Conservation (phyloP, 2,888 invertebrate genomes). For the Piscicola geometra region DNA sequence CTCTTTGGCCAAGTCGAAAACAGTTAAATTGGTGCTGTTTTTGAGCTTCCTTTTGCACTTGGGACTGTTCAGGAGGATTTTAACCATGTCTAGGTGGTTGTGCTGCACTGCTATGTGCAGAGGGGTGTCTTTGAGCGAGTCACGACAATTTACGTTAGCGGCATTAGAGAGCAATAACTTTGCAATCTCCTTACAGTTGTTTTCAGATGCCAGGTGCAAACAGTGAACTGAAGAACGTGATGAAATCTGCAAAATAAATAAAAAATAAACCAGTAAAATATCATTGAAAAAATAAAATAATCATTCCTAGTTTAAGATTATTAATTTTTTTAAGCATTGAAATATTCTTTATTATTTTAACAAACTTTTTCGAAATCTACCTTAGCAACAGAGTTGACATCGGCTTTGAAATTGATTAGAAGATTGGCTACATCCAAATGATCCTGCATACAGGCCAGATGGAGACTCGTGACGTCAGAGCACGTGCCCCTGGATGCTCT, state of each 20-base stretch:
- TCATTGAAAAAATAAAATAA: background rate
- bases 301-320: conserved; percentile 39
- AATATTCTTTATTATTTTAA: background rate
- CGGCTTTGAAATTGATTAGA: conserved; percentile 40
- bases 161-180: conserved; percentile 35
- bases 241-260: conserved; percentile 3
- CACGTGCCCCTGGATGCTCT: conserved; percentile 36
- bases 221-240: conserved; percentile 34
- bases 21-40: background rate
- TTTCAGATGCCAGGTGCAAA: conserved; percentile 41
- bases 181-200: conserved; percentile 33
- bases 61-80: conserved; percentile 10
- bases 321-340: too few relatives aligned
- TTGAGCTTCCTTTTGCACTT: conserved; percentile 27
- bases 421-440: conserved; percentile 35
- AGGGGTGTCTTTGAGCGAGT: conserved; percentile 34
- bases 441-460: conserved; percentile 42
- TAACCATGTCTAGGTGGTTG: conserved; percentile 18
- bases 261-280: background rate
- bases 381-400: conserved; percentile 36
- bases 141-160: conserved; percentile 38
- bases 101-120: conserved; percentile 27
- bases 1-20: background rate
- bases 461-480: conserved; percentile 41
- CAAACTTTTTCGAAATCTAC: conserved; percentile 32